Percentiles rank a stretch among this genome's conserved stretches.
These are phyloP conservation scores for Imbricaverruca yamaguchii DNA, from an alignment of 2,888 invertebrate species.

Conservation along the genomic window DNA sequence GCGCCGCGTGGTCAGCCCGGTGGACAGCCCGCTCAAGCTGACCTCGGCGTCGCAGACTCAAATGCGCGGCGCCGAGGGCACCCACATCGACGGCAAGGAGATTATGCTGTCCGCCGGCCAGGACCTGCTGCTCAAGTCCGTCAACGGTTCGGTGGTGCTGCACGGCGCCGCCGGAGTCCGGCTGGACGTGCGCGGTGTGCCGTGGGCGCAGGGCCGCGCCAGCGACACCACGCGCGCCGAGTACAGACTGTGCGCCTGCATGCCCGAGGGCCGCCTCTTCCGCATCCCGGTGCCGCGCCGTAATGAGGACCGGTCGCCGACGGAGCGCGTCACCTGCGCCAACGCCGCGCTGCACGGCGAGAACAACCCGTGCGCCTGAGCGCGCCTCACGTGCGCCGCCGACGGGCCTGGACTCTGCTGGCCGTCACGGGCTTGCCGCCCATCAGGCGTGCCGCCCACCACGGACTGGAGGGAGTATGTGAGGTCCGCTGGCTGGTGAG, in stretches of 20 bases:
- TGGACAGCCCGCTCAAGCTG: slow-evolving; percentile 29
- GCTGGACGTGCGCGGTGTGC: slow-evolving; percentile 35
- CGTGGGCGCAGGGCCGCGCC: slow-evolving; percentile 33
- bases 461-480: too few species aligned
- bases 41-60: slow-evolving; percentile 28
- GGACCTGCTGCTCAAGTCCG: slow-evolving; percentile 59
- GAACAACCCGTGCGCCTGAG: not conserved
- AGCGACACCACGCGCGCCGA: slow-evolving; percentile 46
- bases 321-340: slow-evolving; percentile 51
- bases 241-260: slow-evolving; percentile 81
- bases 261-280: slow-evolving; percentile 79
- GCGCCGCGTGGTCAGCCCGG: slow-evolving; percentile 33
- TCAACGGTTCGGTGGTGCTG: slow-evolving; percentile 36
- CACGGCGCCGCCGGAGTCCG: slow-evolving; percentile 35
- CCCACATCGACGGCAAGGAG: slow-evolving; percentile 48
- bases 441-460: too few species aligned
- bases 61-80: slow-evolving; percentile 35
- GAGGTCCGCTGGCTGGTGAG: too few species aligned
- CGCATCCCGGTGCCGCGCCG: slow-evolving; percentile 61
- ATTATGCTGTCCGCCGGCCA: slow-evolving; percentile 69
- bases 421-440: too few species aligned
- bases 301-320: slow-evolving; percentile 35
- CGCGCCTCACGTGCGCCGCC: not conserved
- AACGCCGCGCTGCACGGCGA: slow-evolving; percentile 1
- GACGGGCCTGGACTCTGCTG: too few species aligned